Evolutionary conservation across 2,888 invertebrate species (phyloP), one percentile per base, ranked within the genome.

Genomic region (Ectemnius cavifrons): DNA sequence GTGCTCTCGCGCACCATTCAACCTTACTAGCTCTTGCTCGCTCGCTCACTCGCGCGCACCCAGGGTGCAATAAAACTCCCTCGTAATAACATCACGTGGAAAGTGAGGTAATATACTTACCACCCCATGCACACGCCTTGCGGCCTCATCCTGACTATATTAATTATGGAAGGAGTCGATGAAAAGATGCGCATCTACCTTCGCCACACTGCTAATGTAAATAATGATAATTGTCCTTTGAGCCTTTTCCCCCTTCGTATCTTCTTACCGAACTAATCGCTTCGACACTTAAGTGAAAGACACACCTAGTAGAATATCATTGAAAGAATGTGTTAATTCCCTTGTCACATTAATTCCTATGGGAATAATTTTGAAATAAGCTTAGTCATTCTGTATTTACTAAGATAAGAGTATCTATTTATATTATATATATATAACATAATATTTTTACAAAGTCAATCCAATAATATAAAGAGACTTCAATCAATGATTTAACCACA

Each of bases 191-290:
- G 52, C 52, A 23, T 23, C 23, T 23, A 2, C 23, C 23, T 23
- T 23, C 3, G 23, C 23, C 23, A 3, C 23, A 11, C 8, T 37
- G 37, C 37, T 11, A 37, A 37, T 37, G 37, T 69, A 67, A 76
- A 47, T 77, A 71, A 73, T 71, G 71, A 75, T 81, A 73, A 81
- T 81, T 70, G 76, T 77, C 63, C 49, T 49, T 45, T 63, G 68
- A 71, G 67, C 67, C 63, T 60, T 68, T 67, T 73, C 71, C 66
- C 67, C 69, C 67, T 67, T 73, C 23, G 23, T 23, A 23, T 23
- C 23, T 23, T 23, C 23, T 23, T 23, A 23, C 23, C 23, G 23
- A 23, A 23, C 23, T 23, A 23, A 23, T 23, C 23, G 23, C 23
- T 23, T 23, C 23, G 2, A 23, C 23, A 23, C 23, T 23, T 23